phyloP scores from a whole-genome alignment of 2,888 invertebrate genomes.

The Harpalus rubripes region DNA sequence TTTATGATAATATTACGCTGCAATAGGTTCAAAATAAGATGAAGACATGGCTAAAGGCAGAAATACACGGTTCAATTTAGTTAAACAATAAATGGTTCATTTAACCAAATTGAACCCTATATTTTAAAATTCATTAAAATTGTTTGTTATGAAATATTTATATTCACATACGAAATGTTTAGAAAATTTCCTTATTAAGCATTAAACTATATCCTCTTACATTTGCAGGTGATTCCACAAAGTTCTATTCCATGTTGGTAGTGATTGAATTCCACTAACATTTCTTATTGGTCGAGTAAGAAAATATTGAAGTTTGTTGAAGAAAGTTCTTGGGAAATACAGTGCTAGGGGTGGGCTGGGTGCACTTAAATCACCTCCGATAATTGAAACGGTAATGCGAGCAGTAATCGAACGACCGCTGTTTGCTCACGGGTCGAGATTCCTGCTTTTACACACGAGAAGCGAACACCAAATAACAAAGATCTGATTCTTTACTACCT shows the following conservation, averaged over 20 bases:
- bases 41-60: too few species aligned
- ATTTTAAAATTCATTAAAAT: too few species aligned
- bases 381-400: conserved; percentile 55
- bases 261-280: conserved; percentile 2
- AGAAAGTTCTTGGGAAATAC: not conserved
- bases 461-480: not conserved
- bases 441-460: not conserved
- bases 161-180: not conserved
- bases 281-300: not conserved
- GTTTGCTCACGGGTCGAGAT: conserved; percentile 33
- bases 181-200: not conserved
- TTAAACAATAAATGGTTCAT: too few species aligned
- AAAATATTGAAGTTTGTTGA: conserved; percentile 7
- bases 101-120: too few species aligned
- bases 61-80: too few species aligned
- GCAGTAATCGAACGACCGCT: conserved; percentile 47
- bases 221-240: not conserved
- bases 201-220: not conserved
- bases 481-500: not conserved
- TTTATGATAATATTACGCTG: too few species aligned
- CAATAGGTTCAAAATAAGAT: too few species aligned
- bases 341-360: not conserved
- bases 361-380: conserved; percentile 53
- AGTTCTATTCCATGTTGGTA: not conserved
- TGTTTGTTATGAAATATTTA: too few species aligned